phyloP scores from a whole-genome alignment of 2,888 invertebrate species.

The Darwinula stevensoni region DNA sequence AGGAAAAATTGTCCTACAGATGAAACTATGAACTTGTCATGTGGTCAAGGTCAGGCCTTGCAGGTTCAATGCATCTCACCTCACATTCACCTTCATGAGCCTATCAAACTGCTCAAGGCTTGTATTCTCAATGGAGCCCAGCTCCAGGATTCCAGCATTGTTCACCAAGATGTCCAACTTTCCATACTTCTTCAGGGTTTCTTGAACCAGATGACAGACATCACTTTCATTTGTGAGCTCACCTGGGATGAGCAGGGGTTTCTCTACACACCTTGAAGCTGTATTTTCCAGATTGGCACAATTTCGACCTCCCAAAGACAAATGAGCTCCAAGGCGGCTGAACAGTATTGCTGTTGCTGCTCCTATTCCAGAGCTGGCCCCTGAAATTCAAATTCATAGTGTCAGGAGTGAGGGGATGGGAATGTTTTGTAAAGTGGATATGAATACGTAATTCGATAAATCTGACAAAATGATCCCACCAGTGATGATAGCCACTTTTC shows the following conservation, averaged over 20 bases:
- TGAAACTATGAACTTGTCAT: too few relatives aligned
- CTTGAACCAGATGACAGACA: constrained; percentile 34
- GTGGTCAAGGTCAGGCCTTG: too few relatives aligned
- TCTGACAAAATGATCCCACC: too few relatives aligned
- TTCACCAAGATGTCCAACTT: constrained; percentile 57
- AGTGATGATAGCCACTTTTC: too few relatives aligned
- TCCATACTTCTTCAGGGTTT: constrained; percentile 39
- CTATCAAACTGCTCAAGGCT: constrained; percentile 59
- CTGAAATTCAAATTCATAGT: constrained; percentile 17
- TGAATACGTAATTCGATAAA: too few relatives aligned
- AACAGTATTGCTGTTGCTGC: constrained; percentile 46
- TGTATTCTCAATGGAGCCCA: constrained; percentile 56
- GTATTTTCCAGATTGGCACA: constrained; percentile 30
- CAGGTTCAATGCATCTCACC: constrained; percentile 20
- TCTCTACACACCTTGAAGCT: constrained; percentile 23
- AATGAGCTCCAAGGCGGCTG: constrained; percentile 36
- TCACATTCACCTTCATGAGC: constrained; percentile 63
- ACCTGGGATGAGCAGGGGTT: constrained; percentile 18
- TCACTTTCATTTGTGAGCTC: constrained; percentile 44
- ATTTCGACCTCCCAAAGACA: constrained; percentile 41
- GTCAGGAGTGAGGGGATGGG: too few relatives aligned
- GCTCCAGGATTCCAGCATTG: constrained; percentile 58
- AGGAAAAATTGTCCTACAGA: too few relatives aligned
- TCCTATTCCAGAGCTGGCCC: constrained; percentile 62
- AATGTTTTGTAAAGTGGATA: too few relatives aligned